Conservation (phyloP, 2,888 invertebrate species). For the Seira musarum region DNA sequence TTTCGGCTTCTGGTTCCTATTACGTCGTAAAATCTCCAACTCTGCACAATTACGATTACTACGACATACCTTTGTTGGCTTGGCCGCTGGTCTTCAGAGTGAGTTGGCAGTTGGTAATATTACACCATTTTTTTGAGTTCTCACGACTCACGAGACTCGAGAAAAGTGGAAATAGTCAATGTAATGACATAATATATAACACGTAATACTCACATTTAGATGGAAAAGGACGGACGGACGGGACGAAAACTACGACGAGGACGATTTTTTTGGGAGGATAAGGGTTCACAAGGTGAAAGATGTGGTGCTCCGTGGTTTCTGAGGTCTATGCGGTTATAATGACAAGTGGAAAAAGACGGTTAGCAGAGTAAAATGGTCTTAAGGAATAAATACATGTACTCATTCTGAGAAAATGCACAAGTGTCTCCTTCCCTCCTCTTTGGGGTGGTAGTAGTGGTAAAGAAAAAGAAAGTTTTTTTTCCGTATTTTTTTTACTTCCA, state of each 20-base stretch:
- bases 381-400: too few relatives aligned
- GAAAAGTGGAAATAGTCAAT: not conserved
- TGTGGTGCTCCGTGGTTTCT: not conserved
- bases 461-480: constrained; percentile 31
- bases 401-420: constrained; percentile 41
- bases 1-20: not conserved
- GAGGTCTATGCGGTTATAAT: constrained; percentile 18
- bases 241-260: too few relatives aligned
- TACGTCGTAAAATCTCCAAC: not conserved
- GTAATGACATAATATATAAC: not conserved
- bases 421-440: constrained; percentile 40
- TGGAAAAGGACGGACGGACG: not conserved
- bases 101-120: too few relatives aligned
- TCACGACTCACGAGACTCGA: not conserved
- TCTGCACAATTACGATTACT: not conserved
- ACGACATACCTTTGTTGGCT: too few relatives aligned
- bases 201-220: not conserved
- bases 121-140: not conserved
- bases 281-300: not conserved
- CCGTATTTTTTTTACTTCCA: too few relatives aligned
- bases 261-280: too few relatives aligned
- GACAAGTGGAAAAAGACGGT: constrained; percentile 21
- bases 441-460: too few relatives aligned
- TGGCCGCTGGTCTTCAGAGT: too few relatives aligned
- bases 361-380: too few relatives aligned